Conservation (phyloP, 2,113 vertebrate genomes). For the Ptychochromis oligacanthus region DNA sequence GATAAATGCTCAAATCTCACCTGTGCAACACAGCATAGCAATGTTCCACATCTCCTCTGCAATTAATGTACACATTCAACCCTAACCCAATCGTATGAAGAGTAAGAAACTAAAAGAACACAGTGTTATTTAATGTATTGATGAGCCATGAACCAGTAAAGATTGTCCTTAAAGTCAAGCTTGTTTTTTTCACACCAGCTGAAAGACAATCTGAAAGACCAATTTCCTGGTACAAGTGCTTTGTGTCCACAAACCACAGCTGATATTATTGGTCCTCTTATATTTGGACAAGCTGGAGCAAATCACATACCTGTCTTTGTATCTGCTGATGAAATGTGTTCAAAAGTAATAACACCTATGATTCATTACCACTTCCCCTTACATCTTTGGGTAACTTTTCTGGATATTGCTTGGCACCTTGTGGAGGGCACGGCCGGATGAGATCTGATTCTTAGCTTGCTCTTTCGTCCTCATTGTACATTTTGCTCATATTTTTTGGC, state of each 20-base stretch:
- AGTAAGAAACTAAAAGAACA: too few species aligned
- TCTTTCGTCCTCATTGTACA: not conserved
- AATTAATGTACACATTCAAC: too few species aligned
- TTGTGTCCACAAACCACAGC: not conserved
- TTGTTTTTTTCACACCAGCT: not conserved
- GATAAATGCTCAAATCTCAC: too few species aligned
- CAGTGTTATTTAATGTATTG: too few species aligned
- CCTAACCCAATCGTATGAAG: too few species aligned
- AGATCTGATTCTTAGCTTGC: not conserved
- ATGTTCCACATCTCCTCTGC: too few species aligned
- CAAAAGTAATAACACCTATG: conserved; percentile 1
- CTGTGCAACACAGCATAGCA: too few species aligned
- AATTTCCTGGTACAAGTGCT: conserved; percentile 19
- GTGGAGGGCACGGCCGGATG: not conserved
- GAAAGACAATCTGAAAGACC: conserved; percentile 3
- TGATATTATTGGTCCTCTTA: not conserved
- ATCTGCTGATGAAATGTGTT: conserved; percentile 4
- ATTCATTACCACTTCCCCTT: conserved; percentile 27
- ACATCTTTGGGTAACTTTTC: not conserved
- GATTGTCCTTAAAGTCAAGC: not conserved
- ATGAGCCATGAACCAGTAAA: not conserved
- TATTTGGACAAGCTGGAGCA: not conserved
- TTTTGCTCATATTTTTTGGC: not conserved
- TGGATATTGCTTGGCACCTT: not conserved
- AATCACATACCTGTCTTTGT: not conserved